Percentiles rank a stretch among this genome's conserved stretches.
phyloP scores from a whole-genome alignment of 2,113 vertebrate genomes.

The Agapornis roseicollis region DNA sequence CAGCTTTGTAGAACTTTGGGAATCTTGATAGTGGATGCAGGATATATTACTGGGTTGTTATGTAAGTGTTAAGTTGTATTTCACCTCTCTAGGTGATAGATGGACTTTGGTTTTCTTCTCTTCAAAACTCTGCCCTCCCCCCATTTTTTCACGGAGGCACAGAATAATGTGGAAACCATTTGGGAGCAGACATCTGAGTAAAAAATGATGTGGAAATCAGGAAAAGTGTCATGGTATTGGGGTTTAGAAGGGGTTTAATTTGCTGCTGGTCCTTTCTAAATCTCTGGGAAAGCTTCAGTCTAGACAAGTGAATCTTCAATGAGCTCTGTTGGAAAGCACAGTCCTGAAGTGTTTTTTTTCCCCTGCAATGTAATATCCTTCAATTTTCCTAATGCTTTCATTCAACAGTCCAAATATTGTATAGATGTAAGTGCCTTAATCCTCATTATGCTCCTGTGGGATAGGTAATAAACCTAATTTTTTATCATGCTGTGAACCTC shows the following conservation, averaged over 20 bases:
- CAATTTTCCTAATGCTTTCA: conserved; percentile 14
- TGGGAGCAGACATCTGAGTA: neutral
- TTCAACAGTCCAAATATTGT: neutral
- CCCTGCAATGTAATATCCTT: neutral
- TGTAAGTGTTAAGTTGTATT: neutral
- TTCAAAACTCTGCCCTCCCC: neutral
- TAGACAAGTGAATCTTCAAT: conserved; percentile 5
- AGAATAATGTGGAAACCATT: neutral
- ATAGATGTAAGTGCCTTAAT: neutral
- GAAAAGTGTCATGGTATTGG: neutral
- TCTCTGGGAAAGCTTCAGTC: conserved; percentile 10
- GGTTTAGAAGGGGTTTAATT: neutral
- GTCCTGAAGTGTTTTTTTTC: neutral
- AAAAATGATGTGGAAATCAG: neutral
- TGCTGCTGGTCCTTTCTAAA: neutral
- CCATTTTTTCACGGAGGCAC: neutral
- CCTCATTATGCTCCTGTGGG: neutral
- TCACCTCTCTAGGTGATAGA: neutral
- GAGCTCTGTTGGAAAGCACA: neutral
- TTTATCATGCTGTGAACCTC: conserved; percentile 31
- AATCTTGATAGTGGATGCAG: neutral
- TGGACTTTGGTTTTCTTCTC: neutral
- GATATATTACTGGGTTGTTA: neutral
- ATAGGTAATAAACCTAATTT: conserved; percentile 12
- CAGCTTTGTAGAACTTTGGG: neutral